A percentile compares a stretch with the other conserved stretches of the same genome.
These are phyloP conservation scores for Nerophis lumbriciformis DNA, from an alignment of 2,113 vertebrate species.

Conservation along the genomic window DNA sequence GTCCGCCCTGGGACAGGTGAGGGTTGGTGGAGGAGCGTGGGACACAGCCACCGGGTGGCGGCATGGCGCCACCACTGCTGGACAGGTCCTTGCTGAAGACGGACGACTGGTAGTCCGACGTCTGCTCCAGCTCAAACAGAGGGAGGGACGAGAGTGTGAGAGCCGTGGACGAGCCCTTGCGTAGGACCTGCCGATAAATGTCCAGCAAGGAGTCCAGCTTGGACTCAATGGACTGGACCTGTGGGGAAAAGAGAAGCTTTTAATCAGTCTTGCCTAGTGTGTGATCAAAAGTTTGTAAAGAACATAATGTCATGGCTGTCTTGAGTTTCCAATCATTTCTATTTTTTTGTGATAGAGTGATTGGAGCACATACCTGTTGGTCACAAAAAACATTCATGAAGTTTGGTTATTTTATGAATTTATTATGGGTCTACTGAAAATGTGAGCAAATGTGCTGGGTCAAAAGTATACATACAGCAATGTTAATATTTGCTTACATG, in stretches of 20 bases:
- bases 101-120: slow-evolving; percentile 87
- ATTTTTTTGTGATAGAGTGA: too few species aligned
- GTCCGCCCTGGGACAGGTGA: slow-evolving; percentile 82
- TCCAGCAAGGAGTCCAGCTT: slow-evolving; percentile 93
- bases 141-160: slow-evolving; percentile 87
- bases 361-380: too few species aligned
- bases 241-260: neutral
- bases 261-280: too few species aligned
- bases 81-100: slow-evolving; percentile 84
- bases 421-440: too few species aligned
- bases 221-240: slow-evolving; percentile 97
- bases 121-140: slow-evolving; percentile 88
- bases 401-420: too few species aligned
- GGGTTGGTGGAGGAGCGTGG: slow-evolving; percentile 81
- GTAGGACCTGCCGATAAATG: slow-evolving; percentile 89
- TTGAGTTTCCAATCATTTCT: too few species aligned
- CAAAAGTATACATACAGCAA: too few species aligned
- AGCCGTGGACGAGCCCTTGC: slow-evolving; percentile 85
- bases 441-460: too few species aligned
- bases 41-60: slow-evolving; percentile 65
- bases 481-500: too few species aligned
- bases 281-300: too few species aligned
- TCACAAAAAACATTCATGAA: too few species aligned
- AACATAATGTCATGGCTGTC: too few species aligned
- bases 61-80: slow-evolving; percentile 25